A percentile compares a stretch with the other conserved stretches of the same genome.
Conservation (phyloP, 2,797 vertebrate genomes). For the Diglossa cyanea region DNA sequence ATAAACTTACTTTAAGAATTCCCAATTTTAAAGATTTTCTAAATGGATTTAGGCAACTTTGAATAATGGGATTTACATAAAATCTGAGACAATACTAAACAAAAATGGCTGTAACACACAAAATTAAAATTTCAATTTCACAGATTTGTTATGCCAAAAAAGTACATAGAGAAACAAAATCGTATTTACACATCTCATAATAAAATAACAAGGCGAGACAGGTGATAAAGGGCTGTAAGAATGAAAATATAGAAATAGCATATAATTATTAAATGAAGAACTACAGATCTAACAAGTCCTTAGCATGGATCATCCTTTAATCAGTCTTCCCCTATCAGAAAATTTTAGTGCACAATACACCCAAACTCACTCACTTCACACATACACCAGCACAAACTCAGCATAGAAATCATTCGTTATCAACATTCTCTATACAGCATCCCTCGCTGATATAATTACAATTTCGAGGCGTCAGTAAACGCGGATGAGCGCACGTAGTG, state of each 20-base stretch:
- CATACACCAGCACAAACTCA: slow-evolving; percentile 80
- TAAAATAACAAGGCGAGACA: slow-evolving; percentile 90
- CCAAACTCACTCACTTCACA: slow-evolving; percentile 90
- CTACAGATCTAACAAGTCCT: slow-evolving; percentile 91
- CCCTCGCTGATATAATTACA: slow-evolving; percentile 76
- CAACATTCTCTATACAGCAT: slow-evolving; percentile 81
- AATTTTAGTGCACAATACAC: slow-evolving; percentile 86
- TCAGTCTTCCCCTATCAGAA: slow-evolving; percentile 83
- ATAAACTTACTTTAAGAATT: slow-evolving; percentile 99
- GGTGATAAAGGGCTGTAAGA: slow-evolving; percentile 75
- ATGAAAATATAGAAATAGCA: slow-evolving; percentile 80
- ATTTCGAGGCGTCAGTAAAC: slow-evolving; percentile 69
- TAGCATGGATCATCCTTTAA: slow-evolving; percentile 80
- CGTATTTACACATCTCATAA: slow-evolving; percentile 95
- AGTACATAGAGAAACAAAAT: slow-evolving; percentile 82
- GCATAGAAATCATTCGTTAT: slow-evolving; percentile 76
- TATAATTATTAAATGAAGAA: slow-evolving; percentile 83
- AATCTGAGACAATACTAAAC: slow-evolving; percentile 97
- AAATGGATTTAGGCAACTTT: slow-evolving; percentile 99
- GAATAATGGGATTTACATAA: slow-evolving; percentile 99
- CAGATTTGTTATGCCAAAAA: slow-evolving; percentile 92
- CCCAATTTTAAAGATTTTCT: slow-evolving; percentile 99
- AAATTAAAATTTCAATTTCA: slow-evolving; percentile 92
- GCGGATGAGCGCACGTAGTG: slow-evolving; percentile 67
- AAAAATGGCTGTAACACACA: slow-evolving; percentile 88